phyloP scores from a whole-genome alignment of 1,140 invertebrate genomes.

The Sminthurides bifidus region DNA sequence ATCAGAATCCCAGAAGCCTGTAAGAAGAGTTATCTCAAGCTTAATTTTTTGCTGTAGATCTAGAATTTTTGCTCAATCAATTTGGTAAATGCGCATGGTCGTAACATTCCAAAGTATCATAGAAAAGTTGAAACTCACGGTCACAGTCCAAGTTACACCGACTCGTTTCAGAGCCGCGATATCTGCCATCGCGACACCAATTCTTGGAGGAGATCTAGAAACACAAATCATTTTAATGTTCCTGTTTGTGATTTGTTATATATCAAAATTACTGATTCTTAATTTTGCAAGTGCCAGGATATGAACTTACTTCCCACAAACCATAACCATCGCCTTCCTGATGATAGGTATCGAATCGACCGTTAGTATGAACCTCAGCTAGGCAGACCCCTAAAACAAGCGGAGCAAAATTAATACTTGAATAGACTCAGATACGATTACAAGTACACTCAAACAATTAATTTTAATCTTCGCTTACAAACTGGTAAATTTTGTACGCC shows the following conservation, averaged over 20 bases:
- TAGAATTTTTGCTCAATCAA: not conserved
- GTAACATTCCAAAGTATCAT: not conserved
- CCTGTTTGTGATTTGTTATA: too few relatives aligned
- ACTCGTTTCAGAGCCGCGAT: not conserved
- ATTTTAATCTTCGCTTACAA: too few relatives aligned
- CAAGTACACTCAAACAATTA: too few relatives aligned
- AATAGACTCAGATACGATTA: not conserved
- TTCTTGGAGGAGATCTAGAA: not conserved
- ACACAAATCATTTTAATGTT: too few relatives aligned
- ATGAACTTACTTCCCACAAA: not conserved
- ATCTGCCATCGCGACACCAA: not conserved
- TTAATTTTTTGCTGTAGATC: not conserved
- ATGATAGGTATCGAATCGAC: not conserved
- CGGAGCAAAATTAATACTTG: not conserved
- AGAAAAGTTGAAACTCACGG: not conserved
- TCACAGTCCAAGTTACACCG: slow-evolving; percentile 1
- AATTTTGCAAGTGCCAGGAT: too few relatives aligned
- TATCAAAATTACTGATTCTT: too few relatives aligned
- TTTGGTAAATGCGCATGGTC: not conserved
- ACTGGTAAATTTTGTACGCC: not conserved
- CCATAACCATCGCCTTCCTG: slow-evolving; percentile 2
- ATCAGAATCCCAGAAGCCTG: slow-evolving; percentile 2
- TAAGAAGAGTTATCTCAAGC: not conserved
- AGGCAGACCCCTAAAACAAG: not conserved
- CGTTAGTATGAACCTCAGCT: slow-evolving; percentile 5